Conservation (phyloP, 2,888 invertebrate species). For the Zootermopsis nevadensis region DNA sequence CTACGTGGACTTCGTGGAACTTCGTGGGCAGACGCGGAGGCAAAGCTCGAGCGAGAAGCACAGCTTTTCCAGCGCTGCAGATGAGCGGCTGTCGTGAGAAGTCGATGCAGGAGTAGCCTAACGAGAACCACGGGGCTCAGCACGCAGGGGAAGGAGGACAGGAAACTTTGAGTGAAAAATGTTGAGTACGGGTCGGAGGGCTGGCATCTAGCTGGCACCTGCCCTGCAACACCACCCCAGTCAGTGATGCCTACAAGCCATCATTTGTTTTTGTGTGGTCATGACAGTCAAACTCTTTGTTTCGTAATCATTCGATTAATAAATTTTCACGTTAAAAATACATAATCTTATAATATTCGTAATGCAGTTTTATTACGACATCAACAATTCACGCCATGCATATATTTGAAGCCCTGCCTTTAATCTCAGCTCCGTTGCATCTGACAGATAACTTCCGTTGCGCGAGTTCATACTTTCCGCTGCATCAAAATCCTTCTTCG, state of each 20-base stretch:
- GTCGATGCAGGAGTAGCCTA: slow-evolving; percentile 67
- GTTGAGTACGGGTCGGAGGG: slow-evolving; percentile 58
- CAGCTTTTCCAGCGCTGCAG: slow-evolving; percentile 64
- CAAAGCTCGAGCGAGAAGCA: slow-evolving; percentile 63
- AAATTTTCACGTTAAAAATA: too few species aligned
- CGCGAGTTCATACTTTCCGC: too few species aligned
- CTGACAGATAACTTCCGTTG: too few species aligned
- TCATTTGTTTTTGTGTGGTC: too few species aligned
- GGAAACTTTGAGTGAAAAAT: slow-evolving; percentile 60
- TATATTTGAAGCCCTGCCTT: too few species aligned
- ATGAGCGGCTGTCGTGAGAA: slow-evolving; percentile 65
- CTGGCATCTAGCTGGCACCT: slow-evolving; percentile 54
- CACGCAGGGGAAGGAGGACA: slow-evolving; percentile 65
- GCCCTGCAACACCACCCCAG: slow-evolving; percentile 52
- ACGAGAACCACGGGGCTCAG: slow-evolving; percentile 68
- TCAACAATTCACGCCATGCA: too few species aligned
- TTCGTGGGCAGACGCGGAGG: slow-evolving; percentile 61
- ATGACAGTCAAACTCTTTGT: too few species aligned
- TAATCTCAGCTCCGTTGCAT: too few species aligned
- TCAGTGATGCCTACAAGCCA: slow-evolving; percentile 33
- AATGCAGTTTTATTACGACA: too few species aligned
- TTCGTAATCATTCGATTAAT: too few species aligned
- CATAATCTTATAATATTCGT: too few species aligned
- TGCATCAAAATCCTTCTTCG: too few species aligned
- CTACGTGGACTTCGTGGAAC: slow-evolving; percentile 60